Evolutionary conservation across 2,113 vertebrate species (phyloP).

Genomic region (Fulmarus glacialis): DNA sequence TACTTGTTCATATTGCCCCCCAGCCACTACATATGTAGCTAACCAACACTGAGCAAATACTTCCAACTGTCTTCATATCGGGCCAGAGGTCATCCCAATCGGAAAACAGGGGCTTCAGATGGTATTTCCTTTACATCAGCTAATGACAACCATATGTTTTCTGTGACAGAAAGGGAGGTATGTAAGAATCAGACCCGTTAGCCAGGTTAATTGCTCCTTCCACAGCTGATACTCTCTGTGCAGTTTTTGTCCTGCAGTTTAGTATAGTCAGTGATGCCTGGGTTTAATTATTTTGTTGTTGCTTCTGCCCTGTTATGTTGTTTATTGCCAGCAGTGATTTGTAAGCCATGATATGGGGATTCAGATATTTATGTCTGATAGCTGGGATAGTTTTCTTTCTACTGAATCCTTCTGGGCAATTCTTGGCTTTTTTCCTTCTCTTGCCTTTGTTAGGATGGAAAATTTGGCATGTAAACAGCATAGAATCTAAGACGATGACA

Average conservation of each 20-base stretch:
- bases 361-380: not conserved
- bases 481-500: not conserved
- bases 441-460: not conserved
- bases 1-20: not conserved
- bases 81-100: conserved; percentile 56
- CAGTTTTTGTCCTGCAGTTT: not conserved
- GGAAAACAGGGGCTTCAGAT: conserved; percentile 68
- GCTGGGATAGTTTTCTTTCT: not conserved
- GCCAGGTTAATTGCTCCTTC: conserved; percentile 35
- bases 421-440: not conserved
- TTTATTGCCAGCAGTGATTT: not conserved
- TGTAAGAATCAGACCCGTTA: conserved; percentile 16
- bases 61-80: conserved; percentile 47
- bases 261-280: not conserved
- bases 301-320: not conserved
- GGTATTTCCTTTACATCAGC: conserved; percentile 60
- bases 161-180: conserved; percentile 17
- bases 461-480: not conserved
- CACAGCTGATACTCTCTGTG: not conserved
- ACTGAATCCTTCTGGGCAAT: not conserved
- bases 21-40: not conserved
- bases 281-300: conserved; percentile 44
- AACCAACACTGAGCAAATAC: conserved; percentile 14
- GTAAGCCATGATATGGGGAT: not conserved
- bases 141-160: conserved; percentile 70